A percentile compares a stretch with the other conserved stretches of the same genome.
Conservation (phyloP, 2,797 vertebrate species). For the Helarctos malayanus region DNA sequence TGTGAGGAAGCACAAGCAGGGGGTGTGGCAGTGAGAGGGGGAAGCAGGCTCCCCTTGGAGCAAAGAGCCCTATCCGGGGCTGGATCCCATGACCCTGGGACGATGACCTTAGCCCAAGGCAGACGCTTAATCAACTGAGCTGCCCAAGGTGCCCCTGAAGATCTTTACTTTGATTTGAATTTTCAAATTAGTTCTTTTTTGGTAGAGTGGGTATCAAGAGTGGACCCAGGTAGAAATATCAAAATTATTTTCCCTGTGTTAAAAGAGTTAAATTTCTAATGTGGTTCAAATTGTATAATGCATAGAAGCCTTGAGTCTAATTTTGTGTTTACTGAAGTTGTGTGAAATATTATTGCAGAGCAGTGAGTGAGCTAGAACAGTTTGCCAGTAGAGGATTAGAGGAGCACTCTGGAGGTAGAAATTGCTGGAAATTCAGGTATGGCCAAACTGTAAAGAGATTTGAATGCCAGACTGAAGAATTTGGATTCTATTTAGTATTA, state of each 20-base stretch:
- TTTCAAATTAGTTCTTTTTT: background rate
- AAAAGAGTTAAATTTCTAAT: slow-evolving; percentile 14
- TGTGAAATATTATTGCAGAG: background rate
- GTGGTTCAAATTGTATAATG: slow-evolving; percentile 5
- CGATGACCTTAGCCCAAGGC: too few relatives aligned
- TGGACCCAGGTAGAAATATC: background rate
- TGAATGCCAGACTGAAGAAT: slow-evolving; percentile 11
- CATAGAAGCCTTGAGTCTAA: slow-evolving; percentile 14
- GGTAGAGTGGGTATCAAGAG: background rate
- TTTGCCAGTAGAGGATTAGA: background rate
- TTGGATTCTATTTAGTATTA: slow-evolving; percentile 22
- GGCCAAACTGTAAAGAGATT: slow-evolving; percentile 14
- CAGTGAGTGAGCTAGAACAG: background rate
- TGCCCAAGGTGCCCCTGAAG: background rate
- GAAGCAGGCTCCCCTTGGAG: background rate
- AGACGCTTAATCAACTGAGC: background rate
- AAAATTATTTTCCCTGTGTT: slow-evolving; percentile 39
- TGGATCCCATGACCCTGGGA: background rate
- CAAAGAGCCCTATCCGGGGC: background rate
- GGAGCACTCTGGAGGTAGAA: background rate
- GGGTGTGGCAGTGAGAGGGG: background rate
- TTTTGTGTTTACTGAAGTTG: slow-evolving; percentile 42
- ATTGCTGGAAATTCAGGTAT: background rate
- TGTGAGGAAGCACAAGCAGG: background rate
- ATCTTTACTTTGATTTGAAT: slow-evolving; percentile 36